Conservation (phyloP, 1,140 invertebrate genomes). For the Eubasilissa regina region DNA sequence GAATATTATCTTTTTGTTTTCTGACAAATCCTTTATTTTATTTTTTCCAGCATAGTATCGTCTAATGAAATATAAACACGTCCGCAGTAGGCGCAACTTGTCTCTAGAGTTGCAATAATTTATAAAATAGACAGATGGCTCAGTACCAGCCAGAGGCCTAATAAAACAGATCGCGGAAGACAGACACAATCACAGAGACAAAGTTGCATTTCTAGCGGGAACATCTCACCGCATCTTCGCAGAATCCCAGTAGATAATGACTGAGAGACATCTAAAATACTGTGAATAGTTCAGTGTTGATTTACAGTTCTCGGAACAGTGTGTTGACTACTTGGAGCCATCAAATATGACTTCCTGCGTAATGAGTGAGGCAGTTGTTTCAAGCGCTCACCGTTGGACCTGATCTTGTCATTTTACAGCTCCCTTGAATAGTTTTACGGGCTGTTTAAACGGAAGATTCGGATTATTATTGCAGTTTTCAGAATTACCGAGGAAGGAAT, state of each 20-base stretch:
- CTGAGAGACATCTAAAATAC: constrained; percentile 1
- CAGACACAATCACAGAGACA: constrained; percentile 23
- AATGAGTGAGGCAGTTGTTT: constrained; percentile 17
- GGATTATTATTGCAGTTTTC: constrained; percentile 17
- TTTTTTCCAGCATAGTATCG: too few species aligned
- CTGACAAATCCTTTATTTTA: too few species aligned
- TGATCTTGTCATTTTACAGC: constrained; percentile 11
- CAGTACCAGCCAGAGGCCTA: neutral
- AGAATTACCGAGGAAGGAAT: neutral
- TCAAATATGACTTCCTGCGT: constrained; percentile 32
- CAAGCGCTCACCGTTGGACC: neutral
- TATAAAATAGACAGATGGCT: neutral
- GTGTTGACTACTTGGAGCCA: constrained; percentile 39
- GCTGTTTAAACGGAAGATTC: constrained; percentile 27
- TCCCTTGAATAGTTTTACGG: constrained; percentile 19
- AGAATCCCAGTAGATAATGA: constrained; percentile 9
- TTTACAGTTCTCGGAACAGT: constrained; percentile 38
- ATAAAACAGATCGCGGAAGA: constrained; percentile 35
- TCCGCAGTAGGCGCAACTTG: too few species aligned
- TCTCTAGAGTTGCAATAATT: too few species aligned
- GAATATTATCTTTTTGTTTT: too few species aligned
- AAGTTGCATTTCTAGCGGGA: constrained; percentile 20
- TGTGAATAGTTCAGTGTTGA: constrained; percentile 37
- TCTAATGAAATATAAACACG: too few species aligned
- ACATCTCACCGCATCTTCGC: constrained; percentile 3